phyloP scores from a whole-genome alignment of 1,140 invertebrate genomes.

The Anastatus disparis region DNA sequence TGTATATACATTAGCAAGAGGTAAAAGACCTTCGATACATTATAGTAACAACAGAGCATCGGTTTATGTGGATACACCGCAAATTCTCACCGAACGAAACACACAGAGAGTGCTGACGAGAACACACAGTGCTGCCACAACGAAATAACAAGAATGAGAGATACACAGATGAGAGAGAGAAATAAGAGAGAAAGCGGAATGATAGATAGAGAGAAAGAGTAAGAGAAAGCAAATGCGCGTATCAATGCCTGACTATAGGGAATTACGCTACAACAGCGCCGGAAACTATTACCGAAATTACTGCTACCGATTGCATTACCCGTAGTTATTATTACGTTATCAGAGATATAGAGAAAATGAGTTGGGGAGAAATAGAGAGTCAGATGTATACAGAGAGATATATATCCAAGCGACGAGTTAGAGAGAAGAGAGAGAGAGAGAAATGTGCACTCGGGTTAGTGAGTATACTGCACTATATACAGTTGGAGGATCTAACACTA shows the following conservation, averaged over 20 bases:
- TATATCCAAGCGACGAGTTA: no score
- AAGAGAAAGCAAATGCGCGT: background rate
- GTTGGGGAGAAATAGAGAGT: background rate
- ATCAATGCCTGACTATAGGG: background rate
- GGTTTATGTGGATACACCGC: background rate
- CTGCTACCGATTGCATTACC: slow-evolving; percentile 36
- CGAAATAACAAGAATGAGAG: background rate
- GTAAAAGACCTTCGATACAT: background rate
- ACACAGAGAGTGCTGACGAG: no score
- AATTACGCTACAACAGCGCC: background rate
- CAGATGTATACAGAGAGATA: background rate
- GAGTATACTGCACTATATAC: no score
- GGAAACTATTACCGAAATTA: slow-evolving; percentile 42
- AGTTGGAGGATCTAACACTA: no score
- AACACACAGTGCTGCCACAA: no score
- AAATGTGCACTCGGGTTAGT: no score
- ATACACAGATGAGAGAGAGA: background rate
- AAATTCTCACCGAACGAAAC: background rate
- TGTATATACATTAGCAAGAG: background rate
- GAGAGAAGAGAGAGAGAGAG: no score
- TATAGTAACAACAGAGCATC: no score
- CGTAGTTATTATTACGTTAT: slow-evolving; percentile 37
- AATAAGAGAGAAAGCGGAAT: background rate
- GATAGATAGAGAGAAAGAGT: background rate
- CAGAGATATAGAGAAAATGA: no score